Evolutionary conservation across 2,113 vertebrate species (phyloP), one percentile per base, ranked within the genome.

Genomic region (Danionella cerebrum): DNA sequence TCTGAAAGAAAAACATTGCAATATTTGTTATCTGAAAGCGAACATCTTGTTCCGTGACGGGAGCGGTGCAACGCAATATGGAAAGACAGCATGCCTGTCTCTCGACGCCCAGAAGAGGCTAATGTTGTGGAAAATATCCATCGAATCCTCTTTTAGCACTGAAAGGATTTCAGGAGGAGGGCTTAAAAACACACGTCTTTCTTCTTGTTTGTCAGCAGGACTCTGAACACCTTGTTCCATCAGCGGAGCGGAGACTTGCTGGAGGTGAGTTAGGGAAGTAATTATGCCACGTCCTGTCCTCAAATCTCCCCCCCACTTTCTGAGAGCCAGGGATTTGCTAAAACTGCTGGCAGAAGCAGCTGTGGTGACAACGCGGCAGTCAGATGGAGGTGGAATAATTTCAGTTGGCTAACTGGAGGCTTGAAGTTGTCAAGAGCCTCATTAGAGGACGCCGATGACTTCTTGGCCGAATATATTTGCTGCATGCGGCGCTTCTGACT

Each of bases 401-500:
- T 71, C 70, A 80, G 69, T 51, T 76, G 44, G 71, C 72, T 76
- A 75, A 83, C 77, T 55, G 67, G 69, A 72, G 75, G 81, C 82
- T 84, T 82, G 86, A 77, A 78, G 80, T 82, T 80, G 79, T 77
- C 64, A 67, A 78, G 78, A 52, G 76, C 77, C 80, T 84, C 80
- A 85, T 87, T 81, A 84, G 75, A 64, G 81, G 62, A 67, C 54
- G 21, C 74, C 70, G 69, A 35, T 44, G 76, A 59, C 76, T 60
- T 65, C 75, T 53, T 44, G 65, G 65, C 72, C 75, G 70, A 83
- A 57, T 71, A 12, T 71, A 78, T 85, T 84, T 87, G 79, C 79
- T 78, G 73, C 75, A 60, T 6, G 31, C 35, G 77, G 72, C 76
- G 71, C 71, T 60, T 33, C 11, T 13, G 18, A n/a, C n/a, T n/a